Evolutionary conservation across 2,888 invertebrate species (phyloP), one percentile per base, ranked within the genome.

Genomic region (Pristionchus fissidentatus): DNA sequence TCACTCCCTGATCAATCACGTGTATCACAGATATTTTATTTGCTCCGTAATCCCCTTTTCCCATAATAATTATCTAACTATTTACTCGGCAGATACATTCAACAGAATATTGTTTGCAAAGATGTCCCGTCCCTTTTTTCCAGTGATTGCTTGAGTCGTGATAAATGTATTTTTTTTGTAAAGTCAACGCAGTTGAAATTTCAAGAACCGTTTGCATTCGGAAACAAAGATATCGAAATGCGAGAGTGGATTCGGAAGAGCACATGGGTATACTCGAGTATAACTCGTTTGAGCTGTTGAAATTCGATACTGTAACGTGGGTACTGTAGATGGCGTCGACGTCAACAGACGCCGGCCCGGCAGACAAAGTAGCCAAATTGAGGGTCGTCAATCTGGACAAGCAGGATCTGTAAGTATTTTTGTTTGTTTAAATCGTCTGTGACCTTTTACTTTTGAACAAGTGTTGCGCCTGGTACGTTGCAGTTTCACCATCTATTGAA

Each of bases 341-440:
- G 43, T 70, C 70, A 38, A 66, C 66, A 5, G 66, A 66, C 19
- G 29, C n/a, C 19, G 57, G 52, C 2, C 79, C 79, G 38, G 57
- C 43, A 1, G 79, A 79, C n/a, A 52, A 52, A 52, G 52, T 57
- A 35, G 38, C 79, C 26, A 79, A 38, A 57, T 41, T 79, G 43
- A 38, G 79, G 41, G 57, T 57, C 26, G 29, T 79, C 41, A 79
- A 79, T 41, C 41, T 79, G n/a, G 79, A 57, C 55, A 79, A 57
- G 57, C n/a, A 52, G 5, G 57, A 52, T 57, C 22, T 10, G 79
- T 79, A 29, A 43, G 79, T 32, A 41, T 8, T 29, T 1, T 15
- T 43, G 13, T 3, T 73, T 22, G 10, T 41, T 19, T 10, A 41
- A 19, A n/a, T 38, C 3, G 70, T 10, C 5, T 29, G 1, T 19